phyloP scores from a whole-genome alignment of 2,113 vertebrate species.

The Ophiodon elongatus region DNA sequence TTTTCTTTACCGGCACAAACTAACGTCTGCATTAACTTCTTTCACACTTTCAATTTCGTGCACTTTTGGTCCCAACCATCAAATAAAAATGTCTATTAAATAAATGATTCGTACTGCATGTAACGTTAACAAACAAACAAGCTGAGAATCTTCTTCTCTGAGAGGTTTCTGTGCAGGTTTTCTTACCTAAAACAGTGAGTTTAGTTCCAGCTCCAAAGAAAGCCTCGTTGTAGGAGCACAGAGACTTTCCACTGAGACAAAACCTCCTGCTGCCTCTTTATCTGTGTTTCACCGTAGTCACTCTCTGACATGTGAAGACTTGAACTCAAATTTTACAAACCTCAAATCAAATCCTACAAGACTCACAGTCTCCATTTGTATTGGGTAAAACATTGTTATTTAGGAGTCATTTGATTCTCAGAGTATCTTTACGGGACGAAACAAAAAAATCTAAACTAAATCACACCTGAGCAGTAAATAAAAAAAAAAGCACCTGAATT shows the following conservation, averaged over 20 bases:
- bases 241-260: constrained; percentile 51
- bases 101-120: not conserved
- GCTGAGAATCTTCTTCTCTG: not conserved
- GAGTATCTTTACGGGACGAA: not conserved
- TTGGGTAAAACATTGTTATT: not conserved
- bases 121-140: not conserved
- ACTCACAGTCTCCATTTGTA: not conserved
- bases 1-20: not conserved
- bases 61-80: not conserved
- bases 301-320: not conserved
- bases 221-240: constrained; percentile 68
- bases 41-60: not conserved
- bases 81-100: not conserved
- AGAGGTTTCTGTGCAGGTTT: constrained; percentile 3
- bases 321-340: not conserved
- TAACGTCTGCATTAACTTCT: not conserved
- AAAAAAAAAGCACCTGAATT: too few relatives aligned
- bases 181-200: constrained; percentile 81
- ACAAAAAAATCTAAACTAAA: not conserved
- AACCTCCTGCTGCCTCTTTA: constrained; percentile 40
- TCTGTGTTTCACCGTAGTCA: accelerated
- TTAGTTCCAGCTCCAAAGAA: constrained; percentile 79
- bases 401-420: not conserved
- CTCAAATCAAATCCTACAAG: too few relatives aligned
- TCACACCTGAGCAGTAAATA: not conserved